Base-by-base conservation (phyloP, 2,113 vertebrate species). In the Trogon surrucura region DNA sequence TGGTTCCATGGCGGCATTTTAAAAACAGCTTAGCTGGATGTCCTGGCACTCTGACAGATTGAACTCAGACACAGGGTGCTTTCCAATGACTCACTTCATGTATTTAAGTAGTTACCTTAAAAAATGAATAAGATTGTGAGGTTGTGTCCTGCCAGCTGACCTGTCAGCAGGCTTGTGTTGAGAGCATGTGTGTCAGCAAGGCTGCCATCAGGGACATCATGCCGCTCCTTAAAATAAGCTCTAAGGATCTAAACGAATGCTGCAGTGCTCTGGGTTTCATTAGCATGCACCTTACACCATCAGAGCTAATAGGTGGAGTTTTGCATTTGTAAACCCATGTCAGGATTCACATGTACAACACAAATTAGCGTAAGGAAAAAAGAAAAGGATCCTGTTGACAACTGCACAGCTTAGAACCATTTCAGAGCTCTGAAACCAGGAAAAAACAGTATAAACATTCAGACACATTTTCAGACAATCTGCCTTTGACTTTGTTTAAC, bases 401-500 rank as follows among this genome's bases (percentile, higher is more conserved):
- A 21, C 0, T 6, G 11, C 16, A n/a, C 1, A 6, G 21, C 8
- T 85, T 70, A 51, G 23, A 88, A 73, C 7, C 45, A 29, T 65
- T 15, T 80, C 58, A 91, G 41, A 94, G 54, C 32, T 85, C 36
- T 65, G 81, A 93, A 93, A 74, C 5, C 7, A 27, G 6, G 32
- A 26, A 56, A 85, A 82, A 1, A 4, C 20, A 47, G 14, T 25
- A 48, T 13, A 29, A 71, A 53, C 61, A 38, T 77, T 91, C 47
- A 75, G 61, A 44, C 29, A 38, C 23, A 41, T 36, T 91, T 83
- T 62, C 51, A 70, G 80, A 38, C 30, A 80, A 32, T 57, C n/a
- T 94, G 45, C 11, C 60, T 92, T 86, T 1, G 12, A 91, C 95
- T 64, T 97, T 95, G 88, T 92, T 92, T 93, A 94, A 94, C 67